These are phyloP conservation scores for Castor canadensis DNA, from an alignment of 2,113 vertebrate species.

Conservation along the genomic window DNA sequence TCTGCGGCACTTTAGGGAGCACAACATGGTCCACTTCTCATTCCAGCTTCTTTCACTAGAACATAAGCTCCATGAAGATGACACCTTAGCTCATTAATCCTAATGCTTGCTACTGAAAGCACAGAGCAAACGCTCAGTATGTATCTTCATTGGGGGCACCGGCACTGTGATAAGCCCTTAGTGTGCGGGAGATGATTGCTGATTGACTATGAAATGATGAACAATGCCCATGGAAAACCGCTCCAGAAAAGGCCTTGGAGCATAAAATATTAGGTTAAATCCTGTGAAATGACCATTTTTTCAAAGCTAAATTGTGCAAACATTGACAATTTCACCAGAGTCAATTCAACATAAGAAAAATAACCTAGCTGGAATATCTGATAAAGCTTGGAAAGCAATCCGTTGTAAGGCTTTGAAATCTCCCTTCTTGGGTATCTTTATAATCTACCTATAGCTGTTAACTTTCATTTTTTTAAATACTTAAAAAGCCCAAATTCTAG, in stretches of 20 bases:
- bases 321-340: neutral
- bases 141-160: neutral
- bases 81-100: neutral
- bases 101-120: neutral
- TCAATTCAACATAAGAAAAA: slow-evolving; percentile 1
- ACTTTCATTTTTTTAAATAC: neutral
- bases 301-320: slow-evolving; percentile 6
- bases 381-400: neutral
- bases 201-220: neutral
- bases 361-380: neutral
- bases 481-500: slow-evolving; percentile 14
- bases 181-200: neutral
- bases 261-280: neutral
- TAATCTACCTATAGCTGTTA: neutral
- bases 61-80: neutral
- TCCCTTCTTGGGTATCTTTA: neutral
- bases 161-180: too few species aligned
- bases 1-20: neutral
- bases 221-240: neutral
- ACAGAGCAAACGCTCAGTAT: too few species aligned
- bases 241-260: neutral
- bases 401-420: slow-evolving; percentile 4
- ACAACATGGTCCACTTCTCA: neutral
- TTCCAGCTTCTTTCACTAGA: neutral
- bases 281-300: neutral